phyloP scores from a whole-genome alignment of 1,140 invertebrate species.

The Penaeus japonicus region DNA sequence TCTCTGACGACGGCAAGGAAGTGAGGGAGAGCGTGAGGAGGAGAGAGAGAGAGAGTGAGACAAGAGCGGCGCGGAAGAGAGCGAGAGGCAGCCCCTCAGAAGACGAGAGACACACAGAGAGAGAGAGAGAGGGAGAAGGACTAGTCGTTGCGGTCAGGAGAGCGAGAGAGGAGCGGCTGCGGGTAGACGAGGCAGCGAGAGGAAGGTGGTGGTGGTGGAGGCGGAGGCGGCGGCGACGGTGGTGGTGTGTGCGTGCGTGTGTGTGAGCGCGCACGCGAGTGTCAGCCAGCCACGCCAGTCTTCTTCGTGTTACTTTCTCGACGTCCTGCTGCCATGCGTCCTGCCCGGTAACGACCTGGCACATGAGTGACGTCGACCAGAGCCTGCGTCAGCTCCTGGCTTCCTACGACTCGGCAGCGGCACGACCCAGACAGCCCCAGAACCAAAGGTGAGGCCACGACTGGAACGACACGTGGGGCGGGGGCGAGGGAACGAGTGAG shows the following conservation, averaged over 20 bases:
- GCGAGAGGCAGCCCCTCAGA: not conserved
- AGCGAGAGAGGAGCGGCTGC: too few species aligned
- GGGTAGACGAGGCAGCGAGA: too few species aligned
- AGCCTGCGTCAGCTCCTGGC: conserved; percentile 46
- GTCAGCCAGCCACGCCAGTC: not conserved
- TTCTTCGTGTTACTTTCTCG: too few species aligned
- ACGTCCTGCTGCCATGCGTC: not conserved
- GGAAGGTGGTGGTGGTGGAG: too few species aligned
- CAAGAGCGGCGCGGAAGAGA: not conserved
- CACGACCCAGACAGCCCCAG: conserved; percentile 40
- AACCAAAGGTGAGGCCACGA: conserved; percentile 23
- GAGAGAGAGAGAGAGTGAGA: not conserved
- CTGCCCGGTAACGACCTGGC: conserved; percentile 1
- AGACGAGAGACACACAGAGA: not conserved
- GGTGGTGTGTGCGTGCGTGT: not conserved
- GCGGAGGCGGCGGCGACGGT: not conserved
- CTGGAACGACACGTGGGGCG: too few species aligned
- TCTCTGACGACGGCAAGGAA: conserved; percentile 31
- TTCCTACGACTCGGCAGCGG: conserved; percentile 39
- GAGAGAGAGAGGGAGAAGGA: not conserved
- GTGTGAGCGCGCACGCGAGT: not conserved
- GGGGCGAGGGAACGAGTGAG: too few species aligned
- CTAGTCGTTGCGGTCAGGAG: not conserved
- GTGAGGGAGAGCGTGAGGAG: conserved; percentile 1
- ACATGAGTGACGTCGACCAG: conserved; percentile 44